Evolutionary conservation across 2,888 invertebrate species (phyloP).

Genomic region (Cerastis leucographa): DNA sequence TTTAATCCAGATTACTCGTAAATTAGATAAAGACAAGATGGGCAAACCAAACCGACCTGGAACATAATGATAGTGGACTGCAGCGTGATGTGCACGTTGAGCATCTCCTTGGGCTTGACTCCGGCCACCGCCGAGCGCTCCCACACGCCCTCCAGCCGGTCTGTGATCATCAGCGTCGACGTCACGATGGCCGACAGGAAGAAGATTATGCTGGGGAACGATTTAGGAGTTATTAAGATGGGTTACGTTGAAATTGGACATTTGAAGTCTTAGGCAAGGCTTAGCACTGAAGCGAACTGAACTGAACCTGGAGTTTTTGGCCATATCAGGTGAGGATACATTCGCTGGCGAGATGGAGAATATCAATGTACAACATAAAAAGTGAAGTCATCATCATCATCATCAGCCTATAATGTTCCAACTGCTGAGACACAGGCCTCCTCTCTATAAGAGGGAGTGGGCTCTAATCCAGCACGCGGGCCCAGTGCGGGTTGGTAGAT

Average conservation of each 20-base stretch:
- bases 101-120: slow-evolving; percentile 94
- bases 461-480: too few relatives aligned
- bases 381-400: too few relatives aligned
- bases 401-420: too few relatives aligned
- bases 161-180: slow-evolving; percentile 95
- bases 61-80: slow-evolving; percentile 94
- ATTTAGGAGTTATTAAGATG: neutral
- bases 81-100: slow-evolving; percentile 94
- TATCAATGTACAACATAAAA: too few relatives aligned
- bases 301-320: neutral
- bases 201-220: slow-evolving; percentile 93
- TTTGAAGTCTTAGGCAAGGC: neutral
- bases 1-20: too few relatives aligned
- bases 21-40: too few relatives aligned
- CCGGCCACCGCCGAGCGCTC: slow-evolving; percentile 96
- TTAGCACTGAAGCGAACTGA: too few relatives aligned
- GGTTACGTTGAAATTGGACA: neutral
- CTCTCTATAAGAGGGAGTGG: too few relatives aligned
- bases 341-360: neutral
- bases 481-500: too few relatives aligned
- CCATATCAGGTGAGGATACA: neutral
- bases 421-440: too few relatives aligned
- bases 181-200: slow-evolving; percentile 96
- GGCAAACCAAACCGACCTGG: slow-evolving; percentile 89
- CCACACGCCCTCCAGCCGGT: slow-evolving; percentile 96